Evolutionary conservation across 2,113 vertebrate species (phyloP), one percentile per base, ranked within the genome.

Genomic region (Apaloderma vittatum): DNA sequence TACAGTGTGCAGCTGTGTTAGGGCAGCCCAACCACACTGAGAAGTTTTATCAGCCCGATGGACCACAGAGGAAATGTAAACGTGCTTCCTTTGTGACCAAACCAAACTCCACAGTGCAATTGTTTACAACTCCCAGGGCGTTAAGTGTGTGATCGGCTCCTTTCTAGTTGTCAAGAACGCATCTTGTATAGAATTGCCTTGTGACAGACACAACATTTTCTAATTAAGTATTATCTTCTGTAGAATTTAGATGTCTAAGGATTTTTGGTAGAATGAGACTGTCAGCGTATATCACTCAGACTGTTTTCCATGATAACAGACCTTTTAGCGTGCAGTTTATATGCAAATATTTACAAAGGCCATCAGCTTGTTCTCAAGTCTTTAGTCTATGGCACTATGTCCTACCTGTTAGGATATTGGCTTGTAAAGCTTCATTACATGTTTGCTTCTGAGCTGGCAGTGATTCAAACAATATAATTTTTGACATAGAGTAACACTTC

Each of bases 21-120:
- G 18, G 5, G 21, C 34, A 61, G 36, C 83, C 23, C 51, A 51
- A 0, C 21, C n/a, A 30, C 24, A 7, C 22, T 6, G 16, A 40
- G 62, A 71, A 45, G 46, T 37, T 51, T 4, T 15, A 29, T n/a
- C 79, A 76, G 29, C 24, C 29, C 0, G 0, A 18, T 8, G 15
- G 54, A 68, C 52, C 2, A 1, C 1, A 1, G 20, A 58, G 29
- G 4, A 21, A 58, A 72, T 2, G 1, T 9, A 36, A 43, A 15
- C 1, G 0, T 3, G 1, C 66, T 57, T 17, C 10, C 43, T 73
- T 36, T 7, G 1, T 37, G 12, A 18, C 17, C 43, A 7, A 37
- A n/a, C 55, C 45, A 23, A 43, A 45, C 55, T 36, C n/a, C 19
- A 32, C 26, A 21, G 16, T 16, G 13, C 43, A 16, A 27, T 22